Base-by-base conservation (phyloP, 2,113 vertebrate genomes). In the Labeo catla region DNA sequence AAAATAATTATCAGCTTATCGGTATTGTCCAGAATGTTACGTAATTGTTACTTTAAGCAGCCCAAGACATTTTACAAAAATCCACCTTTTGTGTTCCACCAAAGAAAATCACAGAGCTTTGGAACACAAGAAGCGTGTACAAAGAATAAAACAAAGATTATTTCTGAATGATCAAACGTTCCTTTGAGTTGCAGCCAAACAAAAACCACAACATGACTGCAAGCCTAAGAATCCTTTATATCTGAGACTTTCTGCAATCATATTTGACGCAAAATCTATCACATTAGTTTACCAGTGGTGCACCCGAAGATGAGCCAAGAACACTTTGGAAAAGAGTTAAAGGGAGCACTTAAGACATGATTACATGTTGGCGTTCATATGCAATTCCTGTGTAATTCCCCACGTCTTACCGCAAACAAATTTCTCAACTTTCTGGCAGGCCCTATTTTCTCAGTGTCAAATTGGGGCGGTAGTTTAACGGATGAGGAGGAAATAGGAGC, bases 341-440 rank as follows among this genome's bases (percentile, higher is more conserved):
- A 90, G 73, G 80, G 74, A 45, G 54, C 16, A 19, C 83, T 82
- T 90, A 86, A 89, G 49, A 61, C 84, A 65, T 86, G 88, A 92
- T 93, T 91, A 92, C 43, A 47, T 79, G 63, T 86, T 89, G 87
- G 90, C 88, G 52, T 90, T 89, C 82, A 74, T 85, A 78, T 9
- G 68, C 81, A 86, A 90, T 88, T 91, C 74, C 90, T 76, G 86
- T 88, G 19, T 89, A 89, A 92, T 90, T 91, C 89, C 83, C 81
- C 72, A 89, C 78, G 86, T 90, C 59, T 90, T 76, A 91, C 86
- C 76, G 86, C 86, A 91, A 93, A 93, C 87, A 93, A 92, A 92
- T 88, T 39, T 65, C 28, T 86, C 68, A 85, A 86, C 39, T 57
- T 74, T 87, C 81, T 87, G 83, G 52, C 88, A 61, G 39, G 70